phyloP scores from a whole-genome alignment of 1,140 invertebrate genomes.

The Papilio xuthus region DNA sequence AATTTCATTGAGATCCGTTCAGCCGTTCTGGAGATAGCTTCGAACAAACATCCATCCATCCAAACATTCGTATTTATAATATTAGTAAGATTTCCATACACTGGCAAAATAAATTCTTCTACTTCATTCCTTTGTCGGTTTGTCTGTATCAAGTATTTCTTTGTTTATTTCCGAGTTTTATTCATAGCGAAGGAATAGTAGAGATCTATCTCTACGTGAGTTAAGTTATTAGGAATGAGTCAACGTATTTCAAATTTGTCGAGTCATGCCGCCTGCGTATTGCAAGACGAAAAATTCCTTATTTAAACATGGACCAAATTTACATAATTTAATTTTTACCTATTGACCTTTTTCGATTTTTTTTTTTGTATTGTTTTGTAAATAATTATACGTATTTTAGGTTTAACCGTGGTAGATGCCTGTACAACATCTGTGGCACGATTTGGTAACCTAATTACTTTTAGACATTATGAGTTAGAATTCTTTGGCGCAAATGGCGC shows the following conservation, averaged over 20 bases:
- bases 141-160: not conserved
- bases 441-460: too few species aligned
- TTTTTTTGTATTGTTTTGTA: not conserved
- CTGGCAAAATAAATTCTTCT: not conserved
- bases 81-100: too few species aligned
- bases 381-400: not conserved
- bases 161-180: slow-evolving; percentile 4
- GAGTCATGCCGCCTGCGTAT: slow-evolving; percentile 29
- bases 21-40: too few species aligned
- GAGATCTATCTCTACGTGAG: slow-evolving; percentile 23
- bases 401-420: too few species aligned
- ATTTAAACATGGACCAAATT: not conserved
- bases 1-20: too few species aligned
- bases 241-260: slow-evolving; percentile 24
- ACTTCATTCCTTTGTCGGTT: not conserved
- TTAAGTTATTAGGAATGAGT: slow-evolving; percentile 33
- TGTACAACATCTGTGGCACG: too few species aligned
- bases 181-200: slow-evolving; percentile 20
- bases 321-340: slow-evolving; percentile 14
- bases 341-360: slow-evolving; percentile 7
- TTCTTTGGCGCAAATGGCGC: too few species aligned
- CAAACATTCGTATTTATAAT: too few species aligned
- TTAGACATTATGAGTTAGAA: too few species aligned
- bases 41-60: too few species aligned
- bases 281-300: slow-evolving; percentile 30